These are phyloP conservation scores for Tenthredo livida DNA, from an alignment of 2,888 invertebrate species.

Conservation along the genomic window DNA sequence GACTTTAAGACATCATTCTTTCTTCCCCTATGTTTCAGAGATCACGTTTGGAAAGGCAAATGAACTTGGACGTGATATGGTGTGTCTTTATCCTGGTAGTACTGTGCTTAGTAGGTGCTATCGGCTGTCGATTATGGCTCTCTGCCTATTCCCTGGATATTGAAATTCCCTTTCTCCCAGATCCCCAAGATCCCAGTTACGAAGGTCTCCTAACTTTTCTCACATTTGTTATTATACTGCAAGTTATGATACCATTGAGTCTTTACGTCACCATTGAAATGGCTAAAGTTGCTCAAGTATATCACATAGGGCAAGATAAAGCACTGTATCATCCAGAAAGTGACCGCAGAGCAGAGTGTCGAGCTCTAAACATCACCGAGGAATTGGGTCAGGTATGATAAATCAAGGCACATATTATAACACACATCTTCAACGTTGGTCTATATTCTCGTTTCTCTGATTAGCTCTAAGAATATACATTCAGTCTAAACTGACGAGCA, in stretches of 20 bases:
- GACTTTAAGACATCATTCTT: background rate
- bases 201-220: conserved; percentile 95
- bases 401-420: background rate
- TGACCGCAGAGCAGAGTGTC: conserved; percentile 92
- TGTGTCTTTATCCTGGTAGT: conserved; percentile 95
- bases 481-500: background rate
- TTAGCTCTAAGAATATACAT: background rate
- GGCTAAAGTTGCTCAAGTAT: conserved; percentile 97
- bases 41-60: conserved; percentile 93
- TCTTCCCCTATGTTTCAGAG: conserved; percentile 82
- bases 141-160: conserved; percentile 79
- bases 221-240: conserved; percentile 97
- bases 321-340: conserved; percentile 92
- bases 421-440: background rate
- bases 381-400: conserved; percentile 92
- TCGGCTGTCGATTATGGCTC: conserved; percentile 94
- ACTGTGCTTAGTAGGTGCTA: conserved; percentile 94
- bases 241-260: conserved; percentile 98
- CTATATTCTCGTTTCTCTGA: conserved; percentile 3
- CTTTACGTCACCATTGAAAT: conserved; percentile 98
- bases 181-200: conserved; percentile 82
- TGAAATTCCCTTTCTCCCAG: conserved; percentile 85
- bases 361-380: conserved; percentile 97
- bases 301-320: conserved; percentile 94
- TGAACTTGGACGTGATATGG: conserved; percentile 98